Evolutionary conservation across 2,888 invertebrate species (phyloP).

Genomic region (Mimas tiliae): DNA sequence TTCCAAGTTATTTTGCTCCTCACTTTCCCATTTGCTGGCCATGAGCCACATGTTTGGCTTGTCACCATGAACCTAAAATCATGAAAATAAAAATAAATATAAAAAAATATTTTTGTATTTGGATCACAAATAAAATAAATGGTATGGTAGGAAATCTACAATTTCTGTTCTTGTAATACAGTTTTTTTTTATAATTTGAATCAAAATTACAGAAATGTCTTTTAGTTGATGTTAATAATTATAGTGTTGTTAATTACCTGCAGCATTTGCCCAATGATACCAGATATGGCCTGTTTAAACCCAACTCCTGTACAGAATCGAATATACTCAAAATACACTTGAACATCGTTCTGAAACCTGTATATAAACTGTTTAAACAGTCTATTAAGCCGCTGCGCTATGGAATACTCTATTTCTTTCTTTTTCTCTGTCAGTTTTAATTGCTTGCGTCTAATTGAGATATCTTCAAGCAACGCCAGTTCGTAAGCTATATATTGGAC

Average conservation of each 20-base stretch:
- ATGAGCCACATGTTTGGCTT: conserved; percentile 91
- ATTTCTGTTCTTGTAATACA: no score
- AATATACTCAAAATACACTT: conserved; percentile 91
- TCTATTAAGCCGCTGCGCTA: conserved; percentile 89
- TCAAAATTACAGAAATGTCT: no score
- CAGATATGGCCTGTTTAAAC: conserved; percentile 81
- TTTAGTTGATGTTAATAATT: no score
- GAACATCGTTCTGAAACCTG: conserved; percentile 89
- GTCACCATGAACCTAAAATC: conserved; percentile 87
- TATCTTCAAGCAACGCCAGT: conserved; percentile 86
- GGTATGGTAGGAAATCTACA: no score
- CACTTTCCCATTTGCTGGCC: conserved; percentile 91
- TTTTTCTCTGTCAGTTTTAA: conserved; percentile 85
- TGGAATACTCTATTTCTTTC: conserved; percentile 87
- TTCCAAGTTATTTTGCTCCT: conserved; percentile 87
- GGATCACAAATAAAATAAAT: background rate
- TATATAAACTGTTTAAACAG: conserved; percentile 89
- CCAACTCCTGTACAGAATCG: conserved; percentile 90
- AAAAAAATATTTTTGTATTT: no score
- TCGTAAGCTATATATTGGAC: conserved; percentile 89
- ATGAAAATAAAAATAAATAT: background rate
- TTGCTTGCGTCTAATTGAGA: conserved; percentile 86
- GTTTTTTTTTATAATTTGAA: no score
- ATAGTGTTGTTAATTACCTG: conserved; percentile 66
- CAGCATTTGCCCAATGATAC: conserved; percentile 86